A percentile compares a stretch with the other conserved stretches of the same genome.
Conservation (phyloP, 2,113 vertebrate species). For the Solea solea region DNA sequence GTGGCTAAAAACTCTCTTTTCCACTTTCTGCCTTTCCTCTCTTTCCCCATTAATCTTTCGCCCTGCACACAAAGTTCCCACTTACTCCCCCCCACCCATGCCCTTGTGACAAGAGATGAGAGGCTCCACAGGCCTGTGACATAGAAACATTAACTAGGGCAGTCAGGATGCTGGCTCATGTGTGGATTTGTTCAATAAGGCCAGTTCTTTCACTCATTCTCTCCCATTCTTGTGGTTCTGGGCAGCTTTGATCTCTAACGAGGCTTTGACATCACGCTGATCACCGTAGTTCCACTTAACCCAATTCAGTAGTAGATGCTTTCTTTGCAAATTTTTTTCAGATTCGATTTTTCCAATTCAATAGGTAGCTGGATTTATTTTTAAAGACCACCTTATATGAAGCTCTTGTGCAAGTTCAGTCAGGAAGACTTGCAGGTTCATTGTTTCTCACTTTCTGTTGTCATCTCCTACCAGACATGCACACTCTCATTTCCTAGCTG, state of each 20-base stretch:
- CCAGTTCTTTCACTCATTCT: constrained; percentile 15
- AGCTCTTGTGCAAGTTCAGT: too few species aligned
- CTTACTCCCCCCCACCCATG: not conserved
- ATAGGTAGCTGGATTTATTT: constrained; percentile 7
- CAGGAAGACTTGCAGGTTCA: too few species aligned
- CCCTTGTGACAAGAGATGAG: constrained; percentile 51
- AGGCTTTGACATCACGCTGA: constrained; percentile 37
- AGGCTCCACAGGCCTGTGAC: constrained; percentile 49
- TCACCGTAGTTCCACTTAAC: constrained; percentile 14
- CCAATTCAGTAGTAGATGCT: constrained; percentile 4
- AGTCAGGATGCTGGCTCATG: constrained; percentile 55
- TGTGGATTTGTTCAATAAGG: constrained; percentile 47
- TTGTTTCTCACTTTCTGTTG: too few species aligned
- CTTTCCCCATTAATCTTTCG: constrained; percentile 17
- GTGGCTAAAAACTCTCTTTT: constrained; percentile 19
- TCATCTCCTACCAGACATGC: too few species aligned
- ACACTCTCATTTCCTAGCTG: too few species aligned
- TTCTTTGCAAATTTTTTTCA: constrained; percentile 12
- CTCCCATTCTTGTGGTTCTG: constrained; percentile 27
- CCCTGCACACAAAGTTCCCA: not conserved
- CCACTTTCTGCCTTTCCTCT: constrained; percentile 12
- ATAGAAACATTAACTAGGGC: constrained; percentile 62
- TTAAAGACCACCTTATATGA: too few species aligned
- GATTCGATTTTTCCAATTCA: constrained; percentile 42
- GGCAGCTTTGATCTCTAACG: constrained; percentile 18